Percentiles rank a stretch among this genome's conserved stretches.
These are phyloP conservation scores for Pentalonia nigronervosa DNA, from an alignment of 1,140 invertebrate species.

Conservation along the genomic window DNA sequence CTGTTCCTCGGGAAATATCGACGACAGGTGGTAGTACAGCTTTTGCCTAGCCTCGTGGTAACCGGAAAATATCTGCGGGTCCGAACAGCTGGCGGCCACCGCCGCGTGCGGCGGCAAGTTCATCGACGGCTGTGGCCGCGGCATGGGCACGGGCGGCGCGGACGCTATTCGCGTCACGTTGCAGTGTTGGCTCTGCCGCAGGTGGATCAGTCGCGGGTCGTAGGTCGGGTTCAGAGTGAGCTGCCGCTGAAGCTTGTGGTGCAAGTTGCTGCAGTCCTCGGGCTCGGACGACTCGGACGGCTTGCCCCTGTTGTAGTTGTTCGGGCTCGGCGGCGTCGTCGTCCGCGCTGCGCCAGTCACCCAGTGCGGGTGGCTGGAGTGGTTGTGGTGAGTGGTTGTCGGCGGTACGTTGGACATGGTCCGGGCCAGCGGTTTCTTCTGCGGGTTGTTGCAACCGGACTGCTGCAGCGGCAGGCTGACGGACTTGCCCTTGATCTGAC, in stretches of 20 bases:
- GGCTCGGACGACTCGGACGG: neutral
- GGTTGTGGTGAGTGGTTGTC: neutral
- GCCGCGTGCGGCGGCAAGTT: slow-evolving; percentile 60
- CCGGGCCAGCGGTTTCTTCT: slow-evolving; percentile 68
- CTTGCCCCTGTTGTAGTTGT: slow-evolving; percentile 63
- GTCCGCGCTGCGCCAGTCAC: neutral
- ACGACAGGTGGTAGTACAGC: slow-evolving; percentile 84
- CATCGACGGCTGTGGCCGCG: slow-evolving; percentile 71
- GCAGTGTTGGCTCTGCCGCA: slow-evolving; percentile 62
- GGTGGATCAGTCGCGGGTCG: slow-evolving; percentile 74
- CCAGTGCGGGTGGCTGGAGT: neutral
- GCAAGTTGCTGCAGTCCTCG: slow-evolving; percentile 65
- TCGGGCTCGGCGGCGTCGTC: slow-evolving; percentile 19
- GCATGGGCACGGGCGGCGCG: slow-evolving; percentile 74
- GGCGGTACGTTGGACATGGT: slow-evolving; percentile 66
- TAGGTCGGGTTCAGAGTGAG: slow-evolving; percentile 80
- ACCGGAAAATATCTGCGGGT: slow-evolving; percentile 61
- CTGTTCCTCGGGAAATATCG: slow-evolving; percentile 87
- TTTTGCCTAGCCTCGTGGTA: slow-evolving; percentile 72
- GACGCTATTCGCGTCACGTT: slow-evolving; percentile 79
- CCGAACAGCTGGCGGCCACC: slow-evolving; percentile 60
- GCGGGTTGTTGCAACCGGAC: slow-evolving; percentile 55
- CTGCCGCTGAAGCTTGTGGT: slow-evolving; percentile 81
- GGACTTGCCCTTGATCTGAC: slow-evolving; percentile 65
- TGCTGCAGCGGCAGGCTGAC: slow-evolving; percentile 65